Conservation (phyloP, 2,888 invertebrate genomes). For the Drosophila longiperda region DNA sequence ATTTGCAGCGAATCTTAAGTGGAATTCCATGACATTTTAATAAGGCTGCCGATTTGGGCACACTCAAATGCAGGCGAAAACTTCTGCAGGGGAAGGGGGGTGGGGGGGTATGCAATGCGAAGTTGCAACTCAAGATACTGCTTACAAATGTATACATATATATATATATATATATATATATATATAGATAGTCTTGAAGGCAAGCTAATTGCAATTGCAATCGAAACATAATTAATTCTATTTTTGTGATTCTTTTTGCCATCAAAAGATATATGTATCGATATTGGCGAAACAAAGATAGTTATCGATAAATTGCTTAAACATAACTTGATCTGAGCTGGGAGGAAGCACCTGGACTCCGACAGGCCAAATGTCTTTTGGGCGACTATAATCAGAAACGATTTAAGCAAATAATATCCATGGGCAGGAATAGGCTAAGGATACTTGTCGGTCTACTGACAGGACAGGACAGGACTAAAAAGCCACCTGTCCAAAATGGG, state of each 20-base stretch:
- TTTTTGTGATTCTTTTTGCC: neutral
- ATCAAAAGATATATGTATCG: neutral
- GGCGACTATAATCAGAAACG: too few relatives aligned
- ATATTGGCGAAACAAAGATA: neutral
- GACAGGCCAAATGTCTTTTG: too few relatives aligned
- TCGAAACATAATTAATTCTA: neutral
- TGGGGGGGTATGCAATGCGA: neutral
- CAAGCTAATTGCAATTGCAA: neutral
- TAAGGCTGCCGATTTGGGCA: constrained; percentile 63
- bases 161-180: too few relatives aligned
- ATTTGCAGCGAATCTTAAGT: constrained; percentile 72
- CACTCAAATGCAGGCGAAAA: constrained; percentile 49
- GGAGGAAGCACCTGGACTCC: too few relatives aligned
- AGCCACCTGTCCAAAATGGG: too few relatives aligned
- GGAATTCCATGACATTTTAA: constrained; percentile 80
- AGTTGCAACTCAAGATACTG: neutral
- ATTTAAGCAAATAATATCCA: too few relatives aligned
- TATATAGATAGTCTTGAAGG: neutral
- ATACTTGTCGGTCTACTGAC: too few relatives aligned
- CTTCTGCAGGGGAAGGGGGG: neutral
- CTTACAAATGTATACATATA: too few relatives aligned
- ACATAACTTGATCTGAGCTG: neutral
- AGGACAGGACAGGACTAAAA: too few relatives aligned
- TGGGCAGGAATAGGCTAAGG: too few relatives aligned
- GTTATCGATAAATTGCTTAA: neutral